Evolutionary conservation across 2,888 invertebrate species (phyloP), one percentile per base, ranked within the genome.

Genomic region (Himalopsyche kuldschensis): DNA sequence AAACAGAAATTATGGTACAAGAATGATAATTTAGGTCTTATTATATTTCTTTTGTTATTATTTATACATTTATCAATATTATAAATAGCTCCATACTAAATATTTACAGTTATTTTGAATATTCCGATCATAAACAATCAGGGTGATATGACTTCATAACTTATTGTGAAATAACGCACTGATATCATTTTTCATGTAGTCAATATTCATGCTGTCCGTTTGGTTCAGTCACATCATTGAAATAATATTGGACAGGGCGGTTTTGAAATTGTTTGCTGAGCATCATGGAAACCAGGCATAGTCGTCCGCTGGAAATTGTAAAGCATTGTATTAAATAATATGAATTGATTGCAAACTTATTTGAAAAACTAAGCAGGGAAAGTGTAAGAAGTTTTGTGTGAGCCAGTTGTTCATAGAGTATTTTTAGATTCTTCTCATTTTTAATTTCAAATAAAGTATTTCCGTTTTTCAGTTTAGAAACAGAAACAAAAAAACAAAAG

Each of bases 231-330:
- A 32, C 11, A 55, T 81, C 63, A 83, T 27, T 81, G 78, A 30
- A 63, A 81, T 20, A 78, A 20, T 15, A 46, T 69, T 63, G 83
- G 41, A 4, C 76, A 24, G 5, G 81, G 75, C 2, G 78, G 77
- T 24, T 82, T 82, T 11, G 82, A n/a, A 0, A 75, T 30, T 31
- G n/a, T 20, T 10, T 75, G 82, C 3, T 55, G 79, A 20, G 75
- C n/a, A 79, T 84, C 78, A 35, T 80, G 69, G 69, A 48, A 83
- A 17, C 85, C 84, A 3, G 84, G 30, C 83, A 83, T 84, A 5
- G 82, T 78, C 8, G 83, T 41, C 17, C 84, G 84, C 85, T 86
- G 80, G 32, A 83, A 84, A 27, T 32, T 35, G 15, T 31, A 15
- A 24, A 76, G 32, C 10, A 20, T 76, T 10, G 32, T 32, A 20